Evolutionary conservation across 2,113 vertebrate genomes (phyloP).

Genomic region (Pelodiscus sinensis): DNA sequence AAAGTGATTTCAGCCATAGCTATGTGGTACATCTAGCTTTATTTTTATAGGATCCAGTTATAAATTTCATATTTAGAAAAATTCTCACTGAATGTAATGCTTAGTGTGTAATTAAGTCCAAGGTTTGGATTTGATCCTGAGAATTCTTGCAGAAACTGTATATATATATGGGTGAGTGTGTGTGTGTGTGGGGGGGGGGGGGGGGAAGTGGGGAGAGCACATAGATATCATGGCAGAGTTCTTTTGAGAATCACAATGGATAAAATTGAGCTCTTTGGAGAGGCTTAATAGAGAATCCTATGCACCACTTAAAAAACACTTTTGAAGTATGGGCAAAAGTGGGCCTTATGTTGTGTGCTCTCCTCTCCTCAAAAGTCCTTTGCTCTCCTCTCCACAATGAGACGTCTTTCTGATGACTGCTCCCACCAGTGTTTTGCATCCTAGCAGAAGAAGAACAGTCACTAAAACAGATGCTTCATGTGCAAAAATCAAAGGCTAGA

Average conservation of each 20-base stretch:
- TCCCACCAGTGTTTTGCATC: not conserved
- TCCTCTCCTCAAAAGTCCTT: not conserved
- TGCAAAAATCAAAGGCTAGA: not conserved
- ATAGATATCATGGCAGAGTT: accelerated
- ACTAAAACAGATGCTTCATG: not conserved
- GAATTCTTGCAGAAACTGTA: not conserved
- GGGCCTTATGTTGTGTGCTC: not conserved
- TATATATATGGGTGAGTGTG: not conserved
- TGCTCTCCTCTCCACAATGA: not conserved
- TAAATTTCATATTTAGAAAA: not conserved
- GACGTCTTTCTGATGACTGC: not conserved
- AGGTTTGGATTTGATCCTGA: not conserved
- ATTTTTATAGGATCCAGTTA: not conserved
- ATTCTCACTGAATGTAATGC: not conserved
- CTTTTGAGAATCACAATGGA: not conserved
- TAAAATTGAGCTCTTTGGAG: not conserved
- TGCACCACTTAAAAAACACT: not conserved
- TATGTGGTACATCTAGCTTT: not conserved
- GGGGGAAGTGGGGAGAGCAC: too few species aligned
- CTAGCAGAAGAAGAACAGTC: not conserved
- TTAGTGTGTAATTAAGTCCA: not conserved
- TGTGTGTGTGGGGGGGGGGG: too few species aligned
- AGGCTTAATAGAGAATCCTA: not conserved
- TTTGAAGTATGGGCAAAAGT: not conserved
- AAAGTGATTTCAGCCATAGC: not conserved